Base-by-base conservation (phyloP, 2,888 invertebrate genomes). In the Thereva unica region DNA sequence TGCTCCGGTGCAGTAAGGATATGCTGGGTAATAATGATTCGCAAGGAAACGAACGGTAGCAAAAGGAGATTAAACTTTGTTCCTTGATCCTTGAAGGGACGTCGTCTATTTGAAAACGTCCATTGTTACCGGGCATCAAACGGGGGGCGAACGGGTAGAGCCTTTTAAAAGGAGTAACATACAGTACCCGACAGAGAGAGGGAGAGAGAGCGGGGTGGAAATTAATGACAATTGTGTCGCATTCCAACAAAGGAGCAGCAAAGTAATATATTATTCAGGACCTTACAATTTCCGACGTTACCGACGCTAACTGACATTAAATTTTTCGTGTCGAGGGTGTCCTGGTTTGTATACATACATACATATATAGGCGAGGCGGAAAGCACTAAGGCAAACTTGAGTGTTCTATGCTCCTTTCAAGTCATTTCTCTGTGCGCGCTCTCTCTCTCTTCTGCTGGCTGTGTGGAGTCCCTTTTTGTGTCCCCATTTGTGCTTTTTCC, bases 191-290 rank as follows among this genome's bases (percentile, higher is more conserved):
- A 23, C 1, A 2, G 8, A 9, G 47, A 8, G 37, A 47, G 59
- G 47, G 54, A n/a, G n/a, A n/a, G n/a, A n/a, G n/a, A n/a, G n/a
- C n/a, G n/a, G n/a, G n/a, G n/a, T n/a, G 45, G 35, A 59, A 59
- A 59, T 59, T 59, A 59, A 59, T 59, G 59, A 59, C 59, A 45
- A 59, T 59, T 59, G 59, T 47, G 38, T 59, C 59, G 59, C 59
- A 59, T 59, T 59, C 47, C 47, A 59, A 59, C 59, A 59, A 59
- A 52, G 59, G 59, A 59, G 34, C 10, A 59, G 47, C 59, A 59
- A 7, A 37, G 59, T 59, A 59, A 59, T 59, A 59, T 59, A 59
- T 59, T 59, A 59, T 59, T 59, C 59, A 47, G 37, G 10, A 41
- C 45, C 59, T 59, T 59, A 59, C 45, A 59, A 38, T 47, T 47